These are phyloP conservation scores for Drosophila pseudotalamancana DNA, from an alignment of 2,888 invertebrate genomes.

Conservation along the genomic window DNA sequence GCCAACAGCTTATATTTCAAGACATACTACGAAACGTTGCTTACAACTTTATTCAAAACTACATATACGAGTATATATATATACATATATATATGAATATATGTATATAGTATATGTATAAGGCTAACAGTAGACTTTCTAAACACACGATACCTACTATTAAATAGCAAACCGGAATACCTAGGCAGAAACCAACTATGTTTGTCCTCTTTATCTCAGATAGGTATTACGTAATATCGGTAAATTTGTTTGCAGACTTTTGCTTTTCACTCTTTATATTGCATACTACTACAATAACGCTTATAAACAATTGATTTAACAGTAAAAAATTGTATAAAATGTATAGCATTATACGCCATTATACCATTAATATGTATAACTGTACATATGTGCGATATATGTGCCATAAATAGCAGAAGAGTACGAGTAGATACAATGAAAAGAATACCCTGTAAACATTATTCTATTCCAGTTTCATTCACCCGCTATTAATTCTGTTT, in stretches of 20 bases:
- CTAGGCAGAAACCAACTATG: conserved; percentile 13
- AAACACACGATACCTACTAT: conserved; percentile 47
- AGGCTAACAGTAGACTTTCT: conserved; percentile 41
- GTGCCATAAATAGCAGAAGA: conserved; percentile 61
- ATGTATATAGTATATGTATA: conserved; percentile 13
- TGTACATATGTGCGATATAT: conserved; percentile 72
- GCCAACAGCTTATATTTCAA: conserved; percentile 46
- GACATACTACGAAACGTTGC: conserved; percentile 27
- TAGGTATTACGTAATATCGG: conserved; percentile 13
- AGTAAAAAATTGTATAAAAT: conserved; percentile 48
- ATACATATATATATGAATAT: not conserved
- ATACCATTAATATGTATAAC: conserved; percentile 33
- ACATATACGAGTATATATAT: conserved; percentile 2
- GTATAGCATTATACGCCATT: conserved; percentile 39
- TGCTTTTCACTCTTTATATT: conserved; percentile 18
- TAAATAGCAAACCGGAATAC: conserved; percentile 29
- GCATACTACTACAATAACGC: conserved; percentile 39
- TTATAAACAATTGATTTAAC: conserved; percentile 34
- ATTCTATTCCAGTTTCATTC: conserved; percentile 6
- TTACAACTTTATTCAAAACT: conserved; percentile 25
- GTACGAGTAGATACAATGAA: not conserved
- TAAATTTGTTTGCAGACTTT: conserved; percentile 59
- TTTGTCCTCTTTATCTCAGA: conserved; percentile 19
- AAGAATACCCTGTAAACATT: conserved; percentile 15
- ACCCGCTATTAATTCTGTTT: not conserved